Base-by-base conservation (phyloP, 2,888 invertebrate species). In the Endomychus coccineus region DNA sequence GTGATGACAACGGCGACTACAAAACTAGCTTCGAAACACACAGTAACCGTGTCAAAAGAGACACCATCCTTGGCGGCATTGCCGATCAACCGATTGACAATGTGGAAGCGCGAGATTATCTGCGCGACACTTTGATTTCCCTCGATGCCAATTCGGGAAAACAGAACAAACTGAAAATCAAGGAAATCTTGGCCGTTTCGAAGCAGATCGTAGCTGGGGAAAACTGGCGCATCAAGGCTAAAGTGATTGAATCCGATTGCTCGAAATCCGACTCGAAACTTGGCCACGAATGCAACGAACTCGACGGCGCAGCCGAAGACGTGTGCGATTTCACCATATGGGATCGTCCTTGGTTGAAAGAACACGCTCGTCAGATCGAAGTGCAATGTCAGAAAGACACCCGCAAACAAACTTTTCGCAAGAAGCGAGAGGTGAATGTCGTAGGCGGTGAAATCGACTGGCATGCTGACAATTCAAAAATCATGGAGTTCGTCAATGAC, bases 191-290 rank as follows among this genome's bases (percentile, higher is more conserved):
- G 30, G 65, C 69, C 2, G 71, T 71, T 9, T 58, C 67, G 0
- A 58, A 58, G 10, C 71, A 77, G 61, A 56, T 75, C 9, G 73
- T 77, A 3, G 63, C 73, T 31, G 80, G 79, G 11, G 50, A 61
- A 13, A 52, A 72, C 32, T 76, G 74, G 16, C 71, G 69, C 52
- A 71, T 83, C 25, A 70, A 71, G 45, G 73, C 75, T 33, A 67
- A 71, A 47, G 62, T 81, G 9, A 75, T 74, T 5, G 67, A 69
- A 24, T 74, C 75, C 3, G 66, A 67, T 36, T 77, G 78, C 46
- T 51, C 59, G 4, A 71, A 69, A 46, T 34, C 34, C n/a, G 30
- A 31, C 9, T n/a, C 15, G 11, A 40, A 35, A 27, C 3, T 14
- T n/a, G n/a, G n/a, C 14, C 12, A 29, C 5, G 16, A 29, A 6